phyloP scores from a whole-genome alignment of 2,888 invertebrate species.

The Chymomyza procnemis region DNA sequence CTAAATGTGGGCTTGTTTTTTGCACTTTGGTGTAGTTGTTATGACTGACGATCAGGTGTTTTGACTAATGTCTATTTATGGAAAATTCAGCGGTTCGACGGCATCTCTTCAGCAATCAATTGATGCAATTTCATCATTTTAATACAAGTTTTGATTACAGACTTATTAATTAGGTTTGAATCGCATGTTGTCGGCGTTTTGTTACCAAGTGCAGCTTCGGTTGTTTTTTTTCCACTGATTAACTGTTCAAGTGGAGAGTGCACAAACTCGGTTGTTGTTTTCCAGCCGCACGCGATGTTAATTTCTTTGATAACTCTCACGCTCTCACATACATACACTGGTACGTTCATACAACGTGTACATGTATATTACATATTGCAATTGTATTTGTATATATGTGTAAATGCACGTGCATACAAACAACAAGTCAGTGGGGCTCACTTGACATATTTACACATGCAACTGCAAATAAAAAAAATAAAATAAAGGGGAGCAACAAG shows the following conservation, averaged over 20 bases:
- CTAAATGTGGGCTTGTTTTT: constrained; percentile 38
- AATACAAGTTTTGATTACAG: constrained; percentile 25
- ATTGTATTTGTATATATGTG: constrained; percentile 1
- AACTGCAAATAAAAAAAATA: constrained; percentile 34
- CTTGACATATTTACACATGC: constrained; percentile 54
- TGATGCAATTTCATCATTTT: constrained; percentile 59
- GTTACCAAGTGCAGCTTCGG: constrained; percentile 34
- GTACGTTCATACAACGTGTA: constrained; percentile 12
- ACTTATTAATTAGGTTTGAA: constrained; percentile 44
- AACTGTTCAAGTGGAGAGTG: constrained; percentile 45
- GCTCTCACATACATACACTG: constrained; percentile 29
- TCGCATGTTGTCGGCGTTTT: constrained; percentile 31
- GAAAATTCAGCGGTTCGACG: background rate
- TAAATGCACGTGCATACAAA: constrained; percentile 3
- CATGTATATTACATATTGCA: background rate
- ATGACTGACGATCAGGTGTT: constrained; percentile 36
- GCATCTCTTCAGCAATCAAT: background rate
- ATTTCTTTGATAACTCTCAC: constrained; percentile 36
- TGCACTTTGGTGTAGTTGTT: constrained; percentile 2
- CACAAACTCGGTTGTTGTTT: background rate
- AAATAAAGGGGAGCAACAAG: constrained; percentile 40
- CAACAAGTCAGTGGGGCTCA: constrained; percentile 12
- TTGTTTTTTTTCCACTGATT: constrained; percentile 44
- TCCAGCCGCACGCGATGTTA: constrained; percentile 47
- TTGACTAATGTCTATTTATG: constrained; percentile 22